These are phyloP conservation scores for Lasioglossum zephyrum DNA, from an alignment of 2,888 invertebrate species.

Conservation along the genomic window DNA sequence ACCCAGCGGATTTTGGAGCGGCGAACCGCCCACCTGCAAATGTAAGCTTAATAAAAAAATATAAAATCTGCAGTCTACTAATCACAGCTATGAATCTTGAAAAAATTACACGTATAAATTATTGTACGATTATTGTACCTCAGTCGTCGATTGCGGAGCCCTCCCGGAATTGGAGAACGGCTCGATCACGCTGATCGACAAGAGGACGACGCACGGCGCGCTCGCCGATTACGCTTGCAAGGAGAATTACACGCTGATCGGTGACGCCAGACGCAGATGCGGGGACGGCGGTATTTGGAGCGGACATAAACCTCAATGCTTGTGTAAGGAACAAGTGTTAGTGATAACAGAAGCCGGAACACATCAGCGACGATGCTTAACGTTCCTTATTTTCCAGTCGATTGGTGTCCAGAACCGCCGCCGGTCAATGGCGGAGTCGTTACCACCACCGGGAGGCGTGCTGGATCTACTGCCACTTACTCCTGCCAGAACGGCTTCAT, in stretches of 20 bases:
- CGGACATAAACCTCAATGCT: constrained; percentile 91
- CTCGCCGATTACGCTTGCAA: constrained; percentile 91
- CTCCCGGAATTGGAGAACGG: constrained; percentile 90
- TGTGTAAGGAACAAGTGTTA: constrained; percentile 85
- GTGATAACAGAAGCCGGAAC: not conserved
- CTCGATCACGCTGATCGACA: constrained; percentile 88
- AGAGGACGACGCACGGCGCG: constrained; percentile 92
- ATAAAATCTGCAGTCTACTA: no score
- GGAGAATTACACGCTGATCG: constrained; percentile 94
- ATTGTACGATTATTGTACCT: constrained; percentile 18
- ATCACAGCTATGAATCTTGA: not conserved
- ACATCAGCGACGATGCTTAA: not conserved
- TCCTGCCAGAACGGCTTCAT: constrained; percentile 93
- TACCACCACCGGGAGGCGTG: constrained; percentile 89
- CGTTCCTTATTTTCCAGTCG: constrained; percentile 83
- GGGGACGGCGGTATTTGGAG: constrained; percentile 91
- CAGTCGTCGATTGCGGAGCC: constrained; percentile 93
- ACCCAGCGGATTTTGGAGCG: constrained; percentile 93
- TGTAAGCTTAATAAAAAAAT: constrained; percentile 86
- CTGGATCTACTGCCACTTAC: constrained; percentile 93
- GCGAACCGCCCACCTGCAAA: constrained; percentile 92
- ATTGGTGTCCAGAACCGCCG: constrained; percentile 95
- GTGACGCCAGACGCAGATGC: constrained; percentile 90
- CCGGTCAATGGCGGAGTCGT: constrained; percentile 91
- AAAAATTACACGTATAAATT: no score